phyloP scores from a whole-genome alignment of 2,888 invertebrate genomes.

The Opisthograptis luteolata region DNA sequence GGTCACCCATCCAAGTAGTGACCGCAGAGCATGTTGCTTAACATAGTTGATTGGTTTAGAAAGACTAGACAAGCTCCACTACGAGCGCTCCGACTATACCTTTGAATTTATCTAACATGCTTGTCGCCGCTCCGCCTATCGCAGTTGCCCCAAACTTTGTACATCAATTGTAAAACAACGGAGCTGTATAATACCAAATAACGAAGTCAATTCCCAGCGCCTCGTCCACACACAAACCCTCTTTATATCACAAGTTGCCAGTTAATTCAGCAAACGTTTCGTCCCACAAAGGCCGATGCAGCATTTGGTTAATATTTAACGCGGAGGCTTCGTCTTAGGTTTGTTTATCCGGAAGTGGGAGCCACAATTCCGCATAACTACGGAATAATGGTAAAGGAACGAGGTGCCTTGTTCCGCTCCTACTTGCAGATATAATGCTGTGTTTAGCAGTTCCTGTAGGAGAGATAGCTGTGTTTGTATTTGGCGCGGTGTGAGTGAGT shows the following conservation, averaged over 20 bases:
- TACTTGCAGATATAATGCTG: slow-evolving; percentile 15
- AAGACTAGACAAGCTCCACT: no score
- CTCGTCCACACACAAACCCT: no score
- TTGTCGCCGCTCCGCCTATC: no score
- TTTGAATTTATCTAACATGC: no score
- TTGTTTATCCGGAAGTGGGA: slow-evolving; percentile 21
- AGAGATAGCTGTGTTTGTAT: slow-evolving; percentile 7
- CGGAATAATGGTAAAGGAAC: slow-evolving; percentile 17
- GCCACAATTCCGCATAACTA: slow-evolving; percentile 25
- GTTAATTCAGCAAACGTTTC: not conserved
- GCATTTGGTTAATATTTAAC: slow-evolving; percentile 16
- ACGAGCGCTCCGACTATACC: no score
- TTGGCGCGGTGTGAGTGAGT: slow-evolving; percentile 8
- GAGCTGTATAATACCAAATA: no score
- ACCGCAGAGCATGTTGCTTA: no score
- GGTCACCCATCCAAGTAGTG: no score
- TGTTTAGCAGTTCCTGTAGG: slow-evolving; percentile 21
- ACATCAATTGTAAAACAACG: no score
- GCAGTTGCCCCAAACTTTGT: no score
- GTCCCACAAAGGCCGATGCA: slow-evolving; percentile 16
- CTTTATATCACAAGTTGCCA: not conserved
- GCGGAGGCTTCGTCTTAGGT: slow-evolving; percentile 11
- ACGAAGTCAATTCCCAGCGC: no score
- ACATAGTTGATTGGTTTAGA: no score
- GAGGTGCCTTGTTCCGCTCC: slow-evolving; percentile 12